Evolutionary conservation across 2,113 vertebrate species (phyloP), one percentile per base, ranked within the genome.

Genomic region (Bambusicola thoracicus): DNA sequence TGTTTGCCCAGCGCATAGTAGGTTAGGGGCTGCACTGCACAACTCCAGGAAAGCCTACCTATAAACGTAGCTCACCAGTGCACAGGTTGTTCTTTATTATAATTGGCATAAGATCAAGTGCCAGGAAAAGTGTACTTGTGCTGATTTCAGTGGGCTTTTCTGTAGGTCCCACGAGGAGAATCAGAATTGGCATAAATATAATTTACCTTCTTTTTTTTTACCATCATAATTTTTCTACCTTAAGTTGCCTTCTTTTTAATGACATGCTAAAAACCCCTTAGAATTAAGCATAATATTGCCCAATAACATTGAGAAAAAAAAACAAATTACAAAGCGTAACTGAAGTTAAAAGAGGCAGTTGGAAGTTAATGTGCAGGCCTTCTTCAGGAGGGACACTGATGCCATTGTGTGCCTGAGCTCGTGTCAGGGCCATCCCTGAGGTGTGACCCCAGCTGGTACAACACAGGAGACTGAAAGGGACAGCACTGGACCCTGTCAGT

Each of bases 221-320:
- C 36, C 8, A 43, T 80, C 6, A 3, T 36, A 12, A 11, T 38
- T 78, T 58, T 36, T 70, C 66, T 81, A 59, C 8, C 2, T 5
- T 12, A 65, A 85, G 4, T 56, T 79, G 67, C 10, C 20, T 51
- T 36, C 2, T 41, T 29, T 77, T 58, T 36, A 58, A 6, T 48
- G 41, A 16, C 1, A 10, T 29, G 27, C 10, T 29, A 38, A 18
- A 88, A 78, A 13, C 6, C 3, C 12, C n/a, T 15, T 38, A 53
- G 8, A 56, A 91, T 44, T 59, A 38, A 76, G 70, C 61, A 67
- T 87, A 67, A 55, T 51, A 48, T 10, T 53, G 92, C 92, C 34
- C 20, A 59, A 19, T 59, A 68, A 38, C 49, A 13, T 21, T 44
- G 53, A 32, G 66, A 36, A 53, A 51, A 53, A 27, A 27, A 15